Conservation (phyloP, 2,888 invertebrate species). For the Lasioglossum malachurum region DNA sequence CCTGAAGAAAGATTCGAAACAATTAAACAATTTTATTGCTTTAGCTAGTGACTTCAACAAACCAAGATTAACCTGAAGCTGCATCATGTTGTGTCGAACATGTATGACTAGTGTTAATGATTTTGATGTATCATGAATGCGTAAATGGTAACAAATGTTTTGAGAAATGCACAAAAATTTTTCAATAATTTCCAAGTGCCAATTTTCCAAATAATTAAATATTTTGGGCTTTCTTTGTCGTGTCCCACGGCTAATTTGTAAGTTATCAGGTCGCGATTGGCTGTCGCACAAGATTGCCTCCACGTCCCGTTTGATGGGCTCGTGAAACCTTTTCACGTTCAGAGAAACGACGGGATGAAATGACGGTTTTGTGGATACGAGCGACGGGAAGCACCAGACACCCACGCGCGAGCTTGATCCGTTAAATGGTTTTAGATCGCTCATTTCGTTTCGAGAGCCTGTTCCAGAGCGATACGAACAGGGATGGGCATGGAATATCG, state of each 20-base stretch:
- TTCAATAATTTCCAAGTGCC: neutral
- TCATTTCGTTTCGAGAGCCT: conserved; percentile 2
- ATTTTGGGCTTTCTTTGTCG: neutral
- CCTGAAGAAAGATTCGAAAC: neutral
- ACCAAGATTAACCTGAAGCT: neutral
- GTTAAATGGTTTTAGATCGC: conserved; percentile 23
- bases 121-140: neutral
- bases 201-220: neutral
- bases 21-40: neutral
- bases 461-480: neutral
- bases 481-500: conserved; percentile 26
- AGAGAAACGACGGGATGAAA: neutral
- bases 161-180: neutral
- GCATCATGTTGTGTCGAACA: neutral
- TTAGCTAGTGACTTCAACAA: neutral
- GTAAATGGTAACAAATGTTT: neutral
- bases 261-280: no score
- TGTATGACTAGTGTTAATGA: neutral
- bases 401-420: conserved; percentile 45
- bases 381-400: conserved; percentile 48
- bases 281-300: no score
- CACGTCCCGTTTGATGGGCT: neutral
- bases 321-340: neutral
- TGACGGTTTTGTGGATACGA: conserved; percentile 51
- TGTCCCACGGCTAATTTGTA: no score